Percentiles rank a stretch among this genome's conserved stretches.
Conservation (phyloP, 2,113 vertebrate genomes). For the Aegithalos caudatus region DNA sequence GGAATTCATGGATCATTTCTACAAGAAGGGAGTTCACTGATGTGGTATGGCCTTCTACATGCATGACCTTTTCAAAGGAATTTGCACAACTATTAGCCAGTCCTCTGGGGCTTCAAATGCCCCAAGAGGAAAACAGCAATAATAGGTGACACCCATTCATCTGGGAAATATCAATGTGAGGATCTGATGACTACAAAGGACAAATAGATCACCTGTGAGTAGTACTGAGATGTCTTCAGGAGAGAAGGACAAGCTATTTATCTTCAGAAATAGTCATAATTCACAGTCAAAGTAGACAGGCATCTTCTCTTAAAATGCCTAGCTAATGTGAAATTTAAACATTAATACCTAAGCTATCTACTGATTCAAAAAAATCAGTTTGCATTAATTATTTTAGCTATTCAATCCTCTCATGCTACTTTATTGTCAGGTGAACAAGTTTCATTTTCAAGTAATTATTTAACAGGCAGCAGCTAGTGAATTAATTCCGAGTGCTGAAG, state of each 20-base stretch:
- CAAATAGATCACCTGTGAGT: background rate
- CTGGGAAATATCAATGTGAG: background rate
- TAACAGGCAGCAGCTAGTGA: background rate
- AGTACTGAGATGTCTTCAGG: background rate
- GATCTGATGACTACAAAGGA: background rate
- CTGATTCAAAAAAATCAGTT: background rate
- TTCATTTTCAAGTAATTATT: background rate
- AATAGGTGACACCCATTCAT: background rate
- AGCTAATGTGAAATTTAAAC: background rate
- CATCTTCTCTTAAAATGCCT: background rate
- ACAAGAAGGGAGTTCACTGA: background rate
- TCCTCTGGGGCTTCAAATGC: background rate
- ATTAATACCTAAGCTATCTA: background rate
- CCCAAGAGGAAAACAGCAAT: background rate
- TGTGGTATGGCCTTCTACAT: rapidly evolving
- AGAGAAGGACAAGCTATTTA: background rate
- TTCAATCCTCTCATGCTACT: background rate
- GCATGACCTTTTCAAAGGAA: background rate
- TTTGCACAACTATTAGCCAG: background rate
- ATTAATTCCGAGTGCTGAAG: background rate
- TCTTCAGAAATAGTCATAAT: background rate
- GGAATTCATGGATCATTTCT: background rate
- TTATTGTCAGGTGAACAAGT: background rate
- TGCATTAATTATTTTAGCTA: background rate
- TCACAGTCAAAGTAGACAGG: background rate